These are phyloP conservation scores for Ylistrum balloti DNA, from an alignment of 1,140 invertebrate species.

Conservation along the genomic window DNA sequence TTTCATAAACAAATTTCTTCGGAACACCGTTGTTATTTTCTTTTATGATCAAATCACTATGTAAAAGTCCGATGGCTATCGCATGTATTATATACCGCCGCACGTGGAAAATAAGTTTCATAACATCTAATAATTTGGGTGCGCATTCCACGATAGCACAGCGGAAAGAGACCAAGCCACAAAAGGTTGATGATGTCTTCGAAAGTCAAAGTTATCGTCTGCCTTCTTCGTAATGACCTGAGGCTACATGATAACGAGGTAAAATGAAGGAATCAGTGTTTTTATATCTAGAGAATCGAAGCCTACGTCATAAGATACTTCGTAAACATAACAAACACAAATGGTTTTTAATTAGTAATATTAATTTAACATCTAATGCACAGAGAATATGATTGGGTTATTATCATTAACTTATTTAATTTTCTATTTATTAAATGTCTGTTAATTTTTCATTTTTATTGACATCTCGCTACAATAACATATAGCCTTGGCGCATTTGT, in stretches of 20 bases:
- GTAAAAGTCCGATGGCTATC: neutral
- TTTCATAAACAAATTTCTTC: neutral
- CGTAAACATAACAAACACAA: too few relatives aligned
- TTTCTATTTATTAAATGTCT: too few relatives aligned
- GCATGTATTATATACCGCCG: neutral
- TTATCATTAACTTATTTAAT: too few relatives aligned
- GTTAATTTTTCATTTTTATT: too few relatives aligned
- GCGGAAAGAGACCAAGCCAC: neutral
- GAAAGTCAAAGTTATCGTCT: conserved; percentile 64
- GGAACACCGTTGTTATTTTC: neutral
- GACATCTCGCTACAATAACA: too few relatives aligned
- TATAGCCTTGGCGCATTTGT: too few relatives aligned
- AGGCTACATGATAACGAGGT: conserved; percentile 81
- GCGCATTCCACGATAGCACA: neutral
- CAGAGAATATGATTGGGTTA: too few relatives aligned
- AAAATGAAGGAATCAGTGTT: neutral
- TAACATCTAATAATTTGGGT: neutral
- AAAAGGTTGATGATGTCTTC: conserved; percentile 36
- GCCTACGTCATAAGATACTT: too few relatives aligned
- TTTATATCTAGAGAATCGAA: too few relatives aligned
- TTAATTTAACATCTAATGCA: too few relatives aligned
- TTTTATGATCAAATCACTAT: neutral
- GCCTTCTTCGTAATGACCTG: conserved; percentile 78
- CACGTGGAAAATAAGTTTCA: neutral
- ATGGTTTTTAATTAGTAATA: too few relatives aligned